Base-by-base conservation (phyloP, 2,888 invertebrate species). In the Conops quadrifasciatus region DNA sequence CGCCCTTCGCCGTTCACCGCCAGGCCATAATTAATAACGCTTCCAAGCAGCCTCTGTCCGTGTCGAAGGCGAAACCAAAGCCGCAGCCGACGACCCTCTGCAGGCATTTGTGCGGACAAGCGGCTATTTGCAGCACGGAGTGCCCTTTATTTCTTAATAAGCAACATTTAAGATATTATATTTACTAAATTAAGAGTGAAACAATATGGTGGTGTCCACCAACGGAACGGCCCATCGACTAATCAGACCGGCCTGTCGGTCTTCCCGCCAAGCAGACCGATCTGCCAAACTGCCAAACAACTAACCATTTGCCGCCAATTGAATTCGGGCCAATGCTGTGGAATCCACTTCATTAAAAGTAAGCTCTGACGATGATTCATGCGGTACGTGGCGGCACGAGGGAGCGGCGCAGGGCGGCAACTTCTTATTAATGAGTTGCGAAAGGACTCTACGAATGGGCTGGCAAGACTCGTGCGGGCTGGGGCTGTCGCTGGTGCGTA, bases 271-370 rank as follows among this genome's bases (percentile, higher is more conserved):
- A 36, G 5, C 36, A 36, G 9, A 36, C 36, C 9, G 5, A 36
- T 36, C 36, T 9, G 5, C 9, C 36, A 36, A 36, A 36, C 36
- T 4, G 5, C 36, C 36, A 36, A 36, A 9, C 36, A 9, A 36
- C 36, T 36, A 36, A 9, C 36, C 36, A 36, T 36, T 36, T 4
- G 9, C 36, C 9, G 36, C 36, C 36, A 36, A 36, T 36, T 36
- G 36, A 9, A 36, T 36, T 9, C 36, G 9, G 36, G 36, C 36
- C 36, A 36, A 4, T 36, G 9, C n/a, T n/a, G n/a, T n/a, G n/a
- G n/a, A n/a, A n/a, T n/a, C n/a, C n/a, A n/a, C n/a, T n/a, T 68
- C 60, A 68, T 68, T 68, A 62, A 60, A 68, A 68, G 68, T 62
- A 62, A 36, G 36, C n/a, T n/a, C n/a, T 67, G 67, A 49, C 60